These are phyloP conservation scores for Casuarius casuarius DNA, from an alignment of 2,113 vertebrate genomes.

Conservation along the genomic window DNA sequence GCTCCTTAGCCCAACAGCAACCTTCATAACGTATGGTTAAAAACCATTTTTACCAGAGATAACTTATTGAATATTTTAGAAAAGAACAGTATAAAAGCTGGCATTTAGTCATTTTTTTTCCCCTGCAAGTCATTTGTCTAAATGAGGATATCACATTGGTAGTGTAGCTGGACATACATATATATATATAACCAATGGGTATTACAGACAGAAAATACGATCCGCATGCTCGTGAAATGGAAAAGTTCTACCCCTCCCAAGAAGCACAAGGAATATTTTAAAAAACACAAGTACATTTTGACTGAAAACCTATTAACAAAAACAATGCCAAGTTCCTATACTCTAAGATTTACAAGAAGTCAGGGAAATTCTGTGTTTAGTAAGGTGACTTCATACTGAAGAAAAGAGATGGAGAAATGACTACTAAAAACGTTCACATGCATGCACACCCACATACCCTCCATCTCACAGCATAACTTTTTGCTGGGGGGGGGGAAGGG, in stretches of 20 bases:
- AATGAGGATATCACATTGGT: not conserved
- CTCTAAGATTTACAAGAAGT: not conserved
- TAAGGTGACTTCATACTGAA: not conserved
- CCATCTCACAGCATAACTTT: not conserved
- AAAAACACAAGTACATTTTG: not conserved
- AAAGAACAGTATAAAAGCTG: not conserved
- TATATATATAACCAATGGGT: not conserved
- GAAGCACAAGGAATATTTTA: not conserved
- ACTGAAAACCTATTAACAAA: not conserved
- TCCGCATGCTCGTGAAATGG: not conserved
- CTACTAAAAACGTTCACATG: not conserved
- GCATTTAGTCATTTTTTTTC: not conserved
- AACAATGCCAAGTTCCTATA: not conserved
- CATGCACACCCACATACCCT: not conserved
- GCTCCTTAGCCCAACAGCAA: not conserved
- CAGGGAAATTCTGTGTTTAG: not conserved
- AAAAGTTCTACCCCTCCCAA: not conserved
- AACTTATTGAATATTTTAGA: not conserved
- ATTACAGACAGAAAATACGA: not conserved
- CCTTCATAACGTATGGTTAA: not conserved
- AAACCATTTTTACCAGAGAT: not conserved
- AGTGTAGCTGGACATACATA: not conserved
- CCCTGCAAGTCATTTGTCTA: not conserved
- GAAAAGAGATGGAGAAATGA: not conserved
- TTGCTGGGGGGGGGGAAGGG: not conserved